Evolutionary conservation across 2,113 vertebrate species (phyloP), one percentile per base, ranked within the genome.

Genomic region (Setophaga petechia): DNA sequence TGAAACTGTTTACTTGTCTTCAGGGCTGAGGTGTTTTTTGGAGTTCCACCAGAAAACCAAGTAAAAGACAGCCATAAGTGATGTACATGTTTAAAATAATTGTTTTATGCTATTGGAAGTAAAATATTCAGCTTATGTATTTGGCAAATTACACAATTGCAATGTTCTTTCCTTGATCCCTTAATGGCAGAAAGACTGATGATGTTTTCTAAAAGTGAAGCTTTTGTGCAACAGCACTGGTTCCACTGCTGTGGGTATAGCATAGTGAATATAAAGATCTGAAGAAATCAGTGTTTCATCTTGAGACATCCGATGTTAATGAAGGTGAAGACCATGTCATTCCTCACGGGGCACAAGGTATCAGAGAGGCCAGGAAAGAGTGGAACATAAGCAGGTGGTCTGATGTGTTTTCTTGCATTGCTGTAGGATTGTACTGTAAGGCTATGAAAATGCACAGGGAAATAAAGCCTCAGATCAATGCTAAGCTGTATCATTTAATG

Each of bases 321-420:
- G 6, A 89, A 51, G 5, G 9, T 24, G 27, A 61, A 84, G 25
- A 35, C 0, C 0, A 15, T 67, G 35, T 11, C 20, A 31, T 51
- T 58, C 81, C 37, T 21, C 2, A 3, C 20, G 65, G 39, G 61
- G 47, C 30, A 86, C 15, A 23, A 15, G 15, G 16, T 33, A 47
- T 59, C 7, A 10, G 19, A 15, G 25, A 54, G 33, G 21, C 22
- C 49, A 62, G 23, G 43, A 59, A 93, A 18, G 27, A 59, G 15
- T 47, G 17, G 12, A 87, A 82, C 65, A 25, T 11, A 62, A 63
- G 62, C 5, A 83, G 69, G 54, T 4, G 4, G 65, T 61, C 54
- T 35, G 57, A 37, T 39, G 23, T n/a, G 6, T 43, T 79, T 89
- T 81, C 54, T 76, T 92, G 28, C 54, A 57, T 66, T 61, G 27